Conservation (phyloP, 1,140 invertebrate genomes). For the Hycleus phaleratus region DNA sequence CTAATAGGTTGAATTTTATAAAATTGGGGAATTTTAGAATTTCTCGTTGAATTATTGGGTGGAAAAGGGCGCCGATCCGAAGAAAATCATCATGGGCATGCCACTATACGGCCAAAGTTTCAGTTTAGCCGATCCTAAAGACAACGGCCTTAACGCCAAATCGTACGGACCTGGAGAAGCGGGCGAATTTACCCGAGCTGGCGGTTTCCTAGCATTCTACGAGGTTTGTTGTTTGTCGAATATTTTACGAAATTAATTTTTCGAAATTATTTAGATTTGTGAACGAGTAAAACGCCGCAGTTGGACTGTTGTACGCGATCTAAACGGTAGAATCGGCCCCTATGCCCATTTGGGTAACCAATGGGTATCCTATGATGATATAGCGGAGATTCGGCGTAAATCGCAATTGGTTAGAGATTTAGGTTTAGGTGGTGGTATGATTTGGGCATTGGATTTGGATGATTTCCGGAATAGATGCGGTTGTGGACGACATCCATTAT, state of each 20-base stretch:
- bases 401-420: conserved; percentile 51
- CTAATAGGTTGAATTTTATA: background rate
- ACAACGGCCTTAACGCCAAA: conserved; percentile 55
- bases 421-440: conserved; percentile 65
- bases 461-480: conserved; percentile 63
- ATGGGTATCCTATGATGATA: conserved; percentile 78
- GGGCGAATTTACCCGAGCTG: conserved; percentile 68
- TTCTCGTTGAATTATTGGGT: conserved; percentile 77
- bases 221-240: conserved; percentile 63
- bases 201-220: conserved; percentile 78
- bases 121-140: conserved; percentile 53
- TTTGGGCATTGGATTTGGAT: conserved; percentile 71
- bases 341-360: conserved; percentile 65
- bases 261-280: conserved; percentile 49
- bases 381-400: conserved; percentile 53
- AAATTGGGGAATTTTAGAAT: conserved; percentile 49
- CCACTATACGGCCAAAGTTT: conserved; percentile 79
- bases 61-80: conserved; percentile 57
- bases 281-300: conserved; percentile 49
- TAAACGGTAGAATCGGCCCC: conserved; percentile 58
- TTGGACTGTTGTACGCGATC: conserved; percentile 60
- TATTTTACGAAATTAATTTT: conserved; percentile 69
- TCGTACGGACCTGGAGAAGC: conserved; percentile 67
- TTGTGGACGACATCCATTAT: conserved; percentile 52
- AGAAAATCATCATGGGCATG: conserved; percentile 72